Evolutionary conservation across 2,113 vertebrate species (phyloP).

Genomic region (Cyanistes caeruleus): DNA sequence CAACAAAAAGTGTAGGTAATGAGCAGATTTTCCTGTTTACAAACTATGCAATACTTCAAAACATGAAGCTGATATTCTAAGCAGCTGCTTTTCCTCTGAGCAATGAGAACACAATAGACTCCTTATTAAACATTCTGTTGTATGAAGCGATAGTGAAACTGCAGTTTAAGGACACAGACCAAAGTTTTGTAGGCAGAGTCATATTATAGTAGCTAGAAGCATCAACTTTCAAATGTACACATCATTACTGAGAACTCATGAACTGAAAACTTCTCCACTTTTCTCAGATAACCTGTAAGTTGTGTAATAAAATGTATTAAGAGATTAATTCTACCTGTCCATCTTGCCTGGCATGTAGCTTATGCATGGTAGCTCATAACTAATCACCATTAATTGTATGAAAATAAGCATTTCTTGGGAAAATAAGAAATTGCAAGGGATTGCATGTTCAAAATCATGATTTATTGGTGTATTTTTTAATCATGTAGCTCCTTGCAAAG

Average conservation of each 20-base stretch:
- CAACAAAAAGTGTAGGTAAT: not conserved
- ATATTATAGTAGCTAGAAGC: not conserved
- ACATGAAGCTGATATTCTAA: not conserved
- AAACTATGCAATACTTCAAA: not conserved
- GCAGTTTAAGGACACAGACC: not conserved
- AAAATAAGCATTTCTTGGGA: not conserved
- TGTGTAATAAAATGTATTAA: not conserved
- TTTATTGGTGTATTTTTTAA: conserved; percentile 61
- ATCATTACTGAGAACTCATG: not conserved
- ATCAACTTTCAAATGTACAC: not conserved
- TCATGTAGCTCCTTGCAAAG: conserved; percentile 48
- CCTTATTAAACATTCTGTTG: not conserved
- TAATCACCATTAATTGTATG: not conserved
- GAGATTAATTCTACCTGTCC: not conserved
- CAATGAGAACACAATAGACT: not conserved
- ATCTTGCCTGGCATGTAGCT: not conserved
- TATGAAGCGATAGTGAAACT: not conserved
- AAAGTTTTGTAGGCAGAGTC: not conserved
- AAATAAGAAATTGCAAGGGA: conserved; percentile 58
- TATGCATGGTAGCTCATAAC: not conserved
- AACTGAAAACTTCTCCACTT: not conserved
- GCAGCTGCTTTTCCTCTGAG: not conserved
- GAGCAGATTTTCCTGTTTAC: not conserved
- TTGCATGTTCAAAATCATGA: conserved; percentile 27
- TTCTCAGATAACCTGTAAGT: not conserved